phyloP scores from a whole-genome alignment of 2,888 invertebrate species.

The Anagyrus pseudococci region DNA sequence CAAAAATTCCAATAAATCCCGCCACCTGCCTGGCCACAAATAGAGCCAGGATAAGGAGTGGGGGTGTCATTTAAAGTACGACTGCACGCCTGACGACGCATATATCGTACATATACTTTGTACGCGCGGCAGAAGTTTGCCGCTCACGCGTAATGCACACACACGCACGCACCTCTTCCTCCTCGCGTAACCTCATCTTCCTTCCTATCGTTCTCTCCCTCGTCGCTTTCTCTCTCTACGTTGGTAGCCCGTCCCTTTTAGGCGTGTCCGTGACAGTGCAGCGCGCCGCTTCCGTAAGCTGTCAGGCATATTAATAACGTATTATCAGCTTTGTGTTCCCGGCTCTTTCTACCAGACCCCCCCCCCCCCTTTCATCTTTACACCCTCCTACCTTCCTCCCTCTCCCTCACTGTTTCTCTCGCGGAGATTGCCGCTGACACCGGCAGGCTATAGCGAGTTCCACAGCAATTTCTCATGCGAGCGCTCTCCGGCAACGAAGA shows the following conservation, averaged over 20 bases:
- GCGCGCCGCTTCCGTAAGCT: slow-evolving; percentile 21
- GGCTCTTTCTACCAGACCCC: background rate
- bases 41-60: no score
- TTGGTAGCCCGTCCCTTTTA: background rate
- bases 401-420: no score
- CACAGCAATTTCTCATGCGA: slow-evolving; percentile 35
- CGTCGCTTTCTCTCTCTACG: no score
- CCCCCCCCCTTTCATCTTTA: background rate
- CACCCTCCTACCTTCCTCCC: no score
- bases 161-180: background rate
- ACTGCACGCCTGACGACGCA: no score
- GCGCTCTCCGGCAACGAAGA: slow-evolving; percentile 20
- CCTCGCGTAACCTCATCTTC: background rate
- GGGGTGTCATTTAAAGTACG: no score
- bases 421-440: slow-evolving; percentile 15
- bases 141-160: no score
- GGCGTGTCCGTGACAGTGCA: slow-evolving; percentile 33
- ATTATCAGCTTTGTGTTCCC: slow-evolving; percentile 38
- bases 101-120: no score
- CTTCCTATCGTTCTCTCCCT: background rate
- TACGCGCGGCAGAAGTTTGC: no score
- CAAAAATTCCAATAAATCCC: no score
- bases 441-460: no score
- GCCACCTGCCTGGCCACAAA: no score
- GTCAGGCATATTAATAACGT: slow-evolving; percentile 41